These are phyloP conservation scores for Tangachromis dhanisi DNA, from an alignment of 2,113 vertebrate genomes.

Conservation along the genomic window DNA sequence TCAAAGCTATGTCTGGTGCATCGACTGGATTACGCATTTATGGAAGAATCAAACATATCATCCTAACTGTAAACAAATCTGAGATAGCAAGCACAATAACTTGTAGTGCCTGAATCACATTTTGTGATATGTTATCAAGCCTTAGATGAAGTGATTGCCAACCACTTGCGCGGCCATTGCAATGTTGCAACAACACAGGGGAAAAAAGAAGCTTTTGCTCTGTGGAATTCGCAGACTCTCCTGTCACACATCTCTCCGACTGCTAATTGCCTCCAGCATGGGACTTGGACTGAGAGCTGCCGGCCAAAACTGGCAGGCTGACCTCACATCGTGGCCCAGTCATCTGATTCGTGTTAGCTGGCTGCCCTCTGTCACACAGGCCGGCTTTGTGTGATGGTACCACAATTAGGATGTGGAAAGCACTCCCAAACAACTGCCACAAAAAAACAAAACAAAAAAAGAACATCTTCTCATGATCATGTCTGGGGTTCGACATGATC, in stretches of 20 bases:
- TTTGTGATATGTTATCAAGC: neutral
- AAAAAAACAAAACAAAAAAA: neutral
- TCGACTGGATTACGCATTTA: neutral
- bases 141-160: neutral
- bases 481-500: neutral
- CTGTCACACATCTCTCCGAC: neutral
- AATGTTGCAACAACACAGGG: neutral
- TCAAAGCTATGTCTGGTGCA: neutral
- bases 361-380: slow-evolving; percentile 47
- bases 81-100: neutral
- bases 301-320: slow-evolving; percentile 26
- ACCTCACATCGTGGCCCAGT: slow-evolving; percentile 48
- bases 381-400: slow-evolving; percentile 19
- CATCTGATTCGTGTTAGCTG: slow-evolving; percentile 60
- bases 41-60: neutral
- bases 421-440: neutral
- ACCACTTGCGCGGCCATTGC: neutral
- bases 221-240: neutral
- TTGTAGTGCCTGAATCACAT: neutral
- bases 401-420: neutral
- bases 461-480: neutral
- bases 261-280: slow-evolving; percentile 9
- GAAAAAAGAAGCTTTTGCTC: slow-evolving; percentile 8
- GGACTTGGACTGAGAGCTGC: neutral
- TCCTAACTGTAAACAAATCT: neutral